These are phyloP conservation scores for Scomber colias DNA, from an alignment of 2,113 vertebrate species.

Conservation along the genomic window DNA sequence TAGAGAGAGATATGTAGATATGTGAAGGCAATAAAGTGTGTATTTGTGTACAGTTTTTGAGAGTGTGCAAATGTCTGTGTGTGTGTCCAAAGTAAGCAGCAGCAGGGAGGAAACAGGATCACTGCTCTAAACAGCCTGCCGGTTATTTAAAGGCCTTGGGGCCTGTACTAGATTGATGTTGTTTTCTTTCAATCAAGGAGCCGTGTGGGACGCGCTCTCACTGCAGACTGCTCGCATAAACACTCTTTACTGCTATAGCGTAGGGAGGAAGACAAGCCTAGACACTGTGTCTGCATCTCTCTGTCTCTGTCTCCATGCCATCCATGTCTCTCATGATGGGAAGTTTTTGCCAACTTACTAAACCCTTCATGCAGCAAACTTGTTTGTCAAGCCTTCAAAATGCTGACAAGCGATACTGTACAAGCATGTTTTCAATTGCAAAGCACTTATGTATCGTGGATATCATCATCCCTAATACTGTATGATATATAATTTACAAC, in stretches of 20 bases:
- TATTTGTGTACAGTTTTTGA: constrained; percentile 25
- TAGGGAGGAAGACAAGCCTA: constrained; percentile 49
- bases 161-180: constrained; percentile 79
- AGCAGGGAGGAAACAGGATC: constrained; percentile 40
- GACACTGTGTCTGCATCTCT: constrained; percentile 51
- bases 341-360: constrained; percentile 18
- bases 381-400: background rate
- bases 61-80: constrained; percentile 2
- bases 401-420: background rate
- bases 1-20: background rate
- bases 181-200: constrained; percentile 83
- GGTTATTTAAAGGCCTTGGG: constrained; percentile 78
- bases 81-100: constrained; percentile 38
- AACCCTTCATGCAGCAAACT: background rate
- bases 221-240: constrained; percentile 67
- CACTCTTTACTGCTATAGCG: constrained; percentile 47
- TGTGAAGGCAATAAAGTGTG: background rate
- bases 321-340: constrained; percentile 5
- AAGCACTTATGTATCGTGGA: background rate
- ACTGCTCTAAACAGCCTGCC: constrained; percentile 61
- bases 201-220: constrained; percentile 70
- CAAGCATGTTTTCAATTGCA: constrained; percentile 8
- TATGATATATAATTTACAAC: background rate
- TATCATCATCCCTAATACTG: background rate
- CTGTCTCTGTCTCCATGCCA: constrained; percentile 19